Evolutionary conservation across 37 sponge, comb jelly and placozoan genomes (phyloP).

Genomic region (Hormiphora californensis): DNA sequence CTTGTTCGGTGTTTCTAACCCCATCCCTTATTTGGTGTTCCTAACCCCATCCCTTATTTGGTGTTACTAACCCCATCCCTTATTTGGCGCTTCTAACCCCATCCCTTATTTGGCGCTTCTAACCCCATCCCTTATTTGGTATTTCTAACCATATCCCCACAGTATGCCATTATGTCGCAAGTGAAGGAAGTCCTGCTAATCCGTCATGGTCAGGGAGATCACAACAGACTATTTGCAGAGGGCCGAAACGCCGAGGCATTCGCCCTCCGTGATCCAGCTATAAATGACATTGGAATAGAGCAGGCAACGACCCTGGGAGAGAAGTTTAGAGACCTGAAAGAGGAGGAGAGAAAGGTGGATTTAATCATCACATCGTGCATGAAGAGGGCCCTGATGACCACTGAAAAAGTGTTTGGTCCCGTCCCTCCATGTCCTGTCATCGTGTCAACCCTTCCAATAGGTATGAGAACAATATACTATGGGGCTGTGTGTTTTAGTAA

Average conservation of each 20-base stretch:
- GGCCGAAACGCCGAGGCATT: not conserved
- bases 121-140: too few relatives aligned
- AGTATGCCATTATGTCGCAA: too few relatives aligned
- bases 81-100: too few relatives aligned
- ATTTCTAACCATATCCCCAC: too few relatives aligned
- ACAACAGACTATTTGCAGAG: not conserved
- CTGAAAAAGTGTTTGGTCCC: not conserved
- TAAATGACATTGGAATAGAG: not conserved
- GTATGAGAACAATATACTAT: too few relatives aligned
- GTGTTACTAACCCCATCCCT: too few relatives aligned
- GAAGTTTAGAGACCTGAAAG: not conserved
- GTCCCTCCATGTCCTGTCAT: not conserved
- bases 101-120: too few relatives aligned
- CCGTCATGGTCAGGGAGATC: constrained; percentile 34
- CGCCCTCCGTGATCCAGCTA: not conserved
- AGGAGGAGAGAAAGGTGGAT: not conserved
- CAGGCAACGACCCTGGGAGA: not conserved
- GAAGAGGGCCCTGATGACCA: not conserved
- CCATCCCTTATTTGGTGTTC: too few relatives aligned
- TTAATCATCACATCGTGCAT: not conserved
- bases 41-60: too few relatives aligned
- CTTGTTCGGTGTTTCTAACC: too few relatives aligned
- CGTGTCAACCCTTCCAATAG: not conserved
- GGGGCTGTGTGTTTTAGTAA: too few relatives aligned
- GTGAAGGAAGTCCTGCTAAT: not conserved